These are phyloP conservation scores for Tiliqua scincoides DNA, from an alignment of 2,113 vertebrate species.

Conservation along the genomic window DNA sequence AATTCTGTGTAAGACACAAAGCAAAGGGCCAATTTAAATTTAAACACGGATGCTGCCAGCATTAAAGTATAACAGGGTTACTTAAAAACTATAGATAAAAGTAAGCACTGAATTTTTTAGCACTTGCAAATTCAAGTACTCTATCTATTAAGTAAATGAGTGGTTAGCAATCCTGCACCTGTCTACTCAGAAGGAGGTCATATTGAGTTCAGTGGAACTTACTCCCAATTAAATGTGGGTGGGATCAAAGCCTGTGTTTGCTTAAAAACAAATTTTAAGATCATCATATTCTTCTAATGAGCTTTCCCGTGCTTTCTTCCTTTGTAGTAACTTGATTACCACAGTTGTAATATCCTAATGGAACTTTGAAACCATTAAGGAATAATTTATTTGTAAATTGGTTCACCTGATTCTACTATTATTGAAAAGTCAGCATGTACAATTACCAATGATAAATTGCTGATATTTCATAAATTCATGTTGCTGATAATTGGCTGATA, in stretches of 20 bases:
- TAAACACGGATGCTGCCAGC: neutral
- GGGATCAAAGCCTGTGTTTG: too few species aligned
- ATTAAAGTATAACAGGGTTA: too few species aligned
- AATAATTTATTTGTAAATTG: neutral
- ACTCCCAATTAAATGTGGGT: too few species aligned
- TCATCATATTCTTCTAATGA: neutral
- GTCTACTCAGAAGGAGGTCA: too few species aligned
- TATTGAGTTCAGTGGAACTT: too few species aligned
- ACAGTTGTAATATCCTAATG: neutral
- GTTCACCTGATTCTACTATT: neutral
- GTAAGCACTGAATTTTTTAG: neutral
- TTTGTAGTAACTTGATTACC: neutral
- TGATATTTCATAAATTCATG: too few species aligned
- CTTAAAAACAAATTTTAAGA: neutral
- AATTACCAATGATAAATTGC: too few species aligned
- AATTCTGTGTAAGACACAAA: neutral
- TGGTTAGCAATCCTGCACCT: too few species aligned
- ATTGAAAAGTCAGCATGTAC: conserved; percentile 29
- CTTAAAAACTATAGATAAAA: neutral
- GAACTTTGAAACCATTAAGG: neutral
- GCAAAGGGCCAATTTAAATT: neutral
- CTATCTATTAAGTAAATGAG: neutral
- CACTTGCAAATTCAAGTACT: neutral
- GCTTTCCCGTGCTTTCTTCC: neutral
- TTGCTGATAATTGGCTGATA: conserved; percentile 21